These are phyloP conservation scores for Drosophila insularis DNA, from an alignment of 1,140 invertebrate species.

Conservation along the genomic window DNA sequence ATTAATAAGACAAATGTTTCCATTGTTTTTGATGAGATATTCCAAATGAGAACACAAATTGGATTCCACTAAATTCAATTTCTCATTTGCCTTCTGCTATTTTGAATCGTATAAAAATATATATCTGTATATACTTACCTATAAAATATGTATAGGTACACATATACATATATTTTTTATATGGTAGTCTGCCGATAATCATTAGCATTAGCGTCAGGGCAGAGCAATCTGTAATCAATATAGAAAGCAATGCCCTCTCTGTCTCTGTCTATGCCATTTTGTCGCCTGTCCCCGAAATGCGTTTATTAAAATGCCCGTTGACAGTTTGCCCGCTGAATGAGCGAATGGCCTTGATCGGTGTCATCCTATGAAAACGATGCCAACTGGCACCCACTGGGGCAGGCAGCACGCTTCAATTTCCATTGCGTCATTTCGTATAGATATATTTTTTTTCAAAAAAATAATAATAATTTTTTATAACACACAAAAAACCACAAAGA, in stretches of 20 bases:
- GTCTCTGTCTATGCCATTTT: neutral
- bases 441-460: conserved; percentile 11
- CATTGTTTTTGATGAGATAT: neutral
- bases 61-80: conserved; percentile 1
- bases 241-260: conserved; percentile 53
- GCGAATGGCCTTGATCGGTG: conserved; percentile 66
- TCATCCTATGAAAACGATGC: conserved; percentile 49
- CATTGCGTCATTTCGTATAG: conserved; percentile 51
- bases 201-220: conserved; percentile 52
- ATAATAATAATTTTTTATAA: conserved; percentile 24
- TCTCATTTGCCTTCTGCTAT: neutral
- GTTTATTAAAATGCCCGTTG: conserved; percentile 62
- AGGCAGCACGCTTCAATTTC: conserved; percentile 18
- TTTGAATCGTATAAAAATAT: conserved; percentile 3
- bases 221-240: conserved; percentile 63
- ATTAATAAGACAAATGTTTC: neutral
- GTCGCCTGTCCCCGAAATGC: conserved; percentile 64
- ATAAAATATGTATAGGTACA: neutral
- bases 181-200: conserved; percentile 49
- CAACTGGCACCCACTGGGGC: conserved; percentile 40
- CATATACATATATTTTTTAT: conserved; percentile 25
- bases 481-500: conserved; percentile 19
- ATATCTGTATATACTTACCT: conserved; percentile 12
- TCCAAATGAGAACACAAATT: neutral
- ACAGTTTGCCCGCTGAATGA: conserved; percentile 31